phyloP scores from a whole-genome alignment of 1,140 invertebrate species.

The Megalonaias nervosa region DNA sequence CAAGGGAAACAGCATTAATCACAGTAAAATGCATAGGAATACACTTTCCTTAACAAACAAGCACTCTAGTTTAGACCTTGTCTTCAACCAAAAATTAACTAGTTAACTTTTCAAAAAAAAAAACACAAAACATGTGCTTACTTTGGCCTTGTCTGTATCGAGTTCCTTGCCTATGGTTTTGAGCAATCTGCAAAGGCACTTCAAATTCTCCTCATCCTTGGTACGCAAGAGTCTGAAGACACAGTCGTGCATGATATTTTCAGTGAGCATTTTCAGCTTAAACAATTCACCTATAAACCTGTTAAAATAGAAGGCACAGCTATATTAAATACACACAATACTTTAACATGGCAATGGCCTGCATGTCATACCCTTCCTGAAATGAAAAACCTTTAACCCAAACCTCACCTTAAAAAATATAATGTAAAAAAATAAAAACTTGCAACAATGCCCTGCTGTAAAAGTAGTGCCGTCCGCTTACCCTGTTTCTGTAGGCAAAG shows the following conservation, averaged over 20 bases:
- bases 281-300: conserved; percentile 92
- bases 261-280: conserved; percentile 91
- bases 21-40: too few relatives aligned
- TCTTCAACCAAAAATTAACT: too few relatives aligned
- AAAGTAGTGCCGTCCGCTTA: too few relatives aligned
- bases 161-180: conserved; percentile 92
- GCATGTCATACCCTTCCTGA: neutral
- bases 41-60: too few relatives aligned
- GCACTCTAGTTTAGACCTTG: too few relatives aligned
- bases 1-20: too few relatives aligned
- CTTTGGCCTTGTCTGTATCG: conserved; percentile 75
- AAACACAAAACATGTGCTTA: too few relatives aligned
- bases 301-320: conserved; percentile 20
- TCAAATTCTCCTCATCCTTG: conserved; percentile 87
- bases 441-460: too few relatives aligned
- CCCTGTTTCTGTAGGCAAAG: too few relatives aligned
- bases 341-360: neutral
- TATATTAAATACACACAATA: conserved; percentile 10
- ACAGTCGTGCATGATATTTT: conserved; percentile 91
- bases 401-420: neutral
- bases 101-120: too few relatives aligned
- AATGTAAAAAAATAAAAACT: too few relatives aligned
- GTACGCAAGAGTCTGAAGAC: conserved; percentile 82
- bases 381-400: neutral
- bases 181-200: conserved; percentile 93